Base-by-base conservation (phyloP, 2,797 vertebrate species). In the Platalea minor region DNA sequence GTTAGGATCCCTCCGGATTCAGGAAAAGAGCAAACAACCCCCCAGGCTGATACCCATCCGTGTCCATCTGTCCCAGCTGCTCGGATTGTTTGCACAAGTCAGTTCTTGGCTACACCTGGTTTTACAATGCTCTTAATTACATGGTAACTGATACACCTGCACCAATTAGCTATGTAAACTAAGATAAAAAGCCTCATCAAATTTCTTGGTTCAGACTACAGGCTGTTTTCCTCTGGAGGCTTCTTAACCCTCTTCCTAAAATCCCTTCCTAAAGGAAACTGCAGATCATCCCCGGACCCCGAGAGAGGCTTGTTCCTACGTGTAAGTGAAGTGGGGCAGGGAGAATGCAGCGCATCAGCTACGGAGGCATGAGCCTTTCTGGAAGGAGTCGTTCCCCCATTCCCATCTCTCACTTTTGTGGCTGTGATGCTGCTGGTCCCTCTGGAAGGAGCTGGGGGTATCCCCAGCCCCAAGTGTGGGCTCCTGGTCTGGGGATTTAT, bases 81-180 rank as follows among this genome's bases (percentile, higher is more conserved):
- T 63, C 2, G 0, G 10, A 3, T 17, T 88, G 54, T 90, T 88
- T 45, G 86, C 68, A 17, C 85, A 28, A 75, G 90, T 79, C 94
- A 67, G 88, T 93, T 96, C 95, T 91, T 82, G 96, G 95, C 94
- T 95, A 73, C 88, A n/a, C 87, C 75, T 78, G 73, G 3, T 54
- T 65, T 90, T 93, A 25, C 61, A 48, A 19, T 65, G 6, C 61
- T 82, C 17, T 96, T 94, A 70, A 93, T 94, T 93, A 92, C 69
- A 18, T 3, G 4, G 48, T 81, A 68, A 77, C 93, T 79, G 95
- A 95, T 95, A 91, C n/a, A 65, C 86, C 87, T 70, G 81, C 68
- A 73, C 54, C 88, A 94, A 91, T 95, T 91, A 93, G 85, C 92
- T 89, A 0, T 68, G 86, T 50, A 84, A 92, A 84, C 61, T 35